phyloP scores from a whole-genome alignment of 30 jellyfish, hydroid and myxozoan species.

The Rhopilema esculentum region DNA sequence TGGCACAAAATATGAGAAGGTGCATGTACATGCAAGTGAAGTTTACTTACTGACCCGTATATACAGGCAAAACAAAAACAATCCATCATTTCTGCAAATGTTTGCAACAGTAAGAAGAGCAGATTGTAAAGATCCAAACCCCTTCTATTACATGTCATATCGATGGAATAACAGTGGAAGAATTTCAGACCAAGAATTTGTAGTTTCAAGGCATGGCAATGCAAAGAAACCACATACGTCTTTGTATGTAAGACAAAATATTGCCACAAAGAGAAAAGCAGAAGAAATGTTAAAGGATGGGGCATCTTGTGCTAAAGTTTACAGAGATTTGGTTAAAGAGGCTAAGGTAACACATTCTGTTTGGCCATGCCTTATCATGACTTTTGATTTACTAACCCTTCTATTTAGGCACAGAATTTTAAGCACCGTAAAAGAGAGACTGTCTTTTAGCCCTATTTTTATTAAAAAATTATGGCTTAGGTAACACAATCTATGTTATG shows the following conservation, averaged over 20 bases:
- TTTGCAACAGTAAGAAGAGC: slow-evolving; percentile 30
- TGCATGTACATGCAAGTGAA: neutral
- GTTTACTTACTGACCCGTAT: slow-evolving; percentile 3
- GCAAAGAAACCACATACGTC: slow-evolving; percentile 15
- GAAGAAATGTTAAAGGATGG: slow-evolving; percentile 7
- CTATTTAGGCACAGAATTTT: neutral
- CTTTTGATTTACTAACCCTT: neutral
- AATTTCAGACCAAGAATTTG: slow-evolving; percentile 6
- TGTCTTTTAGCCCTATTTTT: neutral
- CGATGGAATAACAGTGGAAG: slow-evolving; percentile 2
- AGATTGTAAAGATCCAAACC: slow-evolving; percentile 6
- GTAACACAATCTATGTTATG: neutral
- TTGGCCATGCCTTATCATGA: neutral
- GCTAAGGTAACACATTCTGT: neutral
- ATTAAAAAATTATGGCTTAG: neutral
- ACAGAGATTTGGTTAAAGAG: slow-evolving; percentile 9
- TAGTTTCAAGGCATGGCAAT: slow-evolving; percentile 20
- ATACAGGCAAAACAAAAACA: slow-evolving; percentile 14
- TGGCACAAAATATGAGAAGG: slow-evolving; percentile 3
- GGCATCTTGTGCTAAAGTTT: slow-evolving; percentile 9
- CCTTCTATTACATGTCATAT: slow-evolving; percentile 4
- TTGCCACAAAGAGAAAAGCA: slow-evolving; percentile 1
- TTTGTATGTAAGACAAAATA: slow-evolving; percentile 1
- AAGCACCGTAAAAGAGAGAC: neutral
- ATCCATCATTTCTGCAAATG: slow-evolving; percentile 19